Conservation (phyloP, 2,888 invertebrate species). For the Ophion obscuratus region DNA sequence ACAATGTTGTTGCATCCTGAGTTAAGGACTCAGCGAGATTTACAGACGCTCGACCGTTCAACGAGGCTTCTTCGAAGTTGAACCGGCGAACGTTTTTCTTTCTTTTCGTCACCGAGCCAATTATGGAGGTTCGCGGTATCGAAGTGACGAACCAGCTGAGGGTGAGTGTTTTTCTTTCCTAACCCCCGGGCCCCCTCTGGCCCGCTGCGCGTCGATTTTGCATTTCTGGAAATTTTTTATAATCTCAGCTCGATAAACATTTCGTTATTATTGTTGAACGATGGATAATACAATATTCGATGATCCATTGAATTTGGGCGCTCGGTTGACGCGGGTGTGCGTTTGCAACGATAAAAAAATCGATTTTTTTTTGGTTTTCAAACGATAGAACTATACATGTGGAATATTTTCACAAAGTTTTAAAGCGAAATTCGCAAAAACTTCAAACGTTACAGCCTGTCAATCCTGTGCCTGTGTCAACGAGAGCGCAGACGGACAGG, state of each 20-base stretch:
- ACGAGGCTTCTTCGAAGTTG: background rate
- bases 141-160: slow-evolving; percentile 95
- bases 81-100: slow-evolving; percentile 1
- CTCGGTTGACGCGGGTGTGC: too few species aligned
- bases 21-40: slow-evolving; percentile 11
- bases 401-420: too few species aligned
- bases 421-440: too few species aligned
- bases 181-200: background rate
- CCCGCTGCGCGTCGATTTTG: slow-evolving; percentile 4
- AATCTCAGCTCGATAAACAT: background rate
- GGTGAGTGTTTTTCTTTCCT: slow-evolving; percentile 85
- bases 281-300: background rate
- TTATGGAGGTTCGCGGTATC: slow-evolving; percentile 92
- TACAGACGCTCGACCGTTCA: background rate
- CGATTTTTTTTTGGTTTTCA: too few species aligned
- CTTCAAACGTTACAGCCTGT: too few species aligned
- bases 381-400: too few species aligned
- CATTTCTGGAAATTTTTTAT: background rate
- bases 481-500: too few species aligned
- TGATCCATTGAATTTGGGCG: background rate
- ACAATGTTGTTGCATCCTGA: slow-evolving; percentile 73
- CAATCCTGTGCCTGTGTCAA: too few species aligned
- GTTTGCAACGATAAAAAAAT: too few species aligned
- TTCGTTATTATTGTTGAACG: background rate
- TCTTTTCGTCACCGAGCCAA: slow-evolving; percentile 16